Evolutionary conservation across 2,797 vertebrate species (phyloP), one percentile per base, ranked within the genome.

Genomic region (Otolemur crassicaudatus): DNA sequence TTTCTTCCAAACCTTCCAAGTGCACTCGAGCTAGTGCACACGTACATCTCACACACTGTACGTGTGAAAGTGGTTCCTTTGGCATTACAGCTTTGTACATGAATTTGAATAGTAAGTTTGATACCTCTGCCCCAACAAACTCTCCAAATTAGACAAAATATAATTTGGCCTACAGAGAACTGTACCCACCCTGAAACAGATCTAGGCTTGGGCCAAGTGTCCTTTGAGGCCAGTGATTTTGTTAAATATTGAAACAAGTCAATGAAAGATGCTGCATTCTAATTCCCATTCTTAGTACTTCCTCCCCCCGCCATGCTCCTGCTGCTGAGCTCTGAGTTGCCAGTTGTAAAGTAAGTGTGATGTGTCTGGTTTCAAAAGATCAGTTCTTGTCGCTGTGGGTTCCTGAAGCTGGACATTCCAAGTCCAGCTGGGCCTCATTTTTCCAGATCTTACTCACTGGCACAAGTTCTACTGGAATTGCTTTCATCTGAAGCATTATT

Each of bases 31-130:
- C 9, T 80, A 40, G 89, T 43, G 40, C 90, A 22, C 85, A 70
- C 93, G 13, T 86, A 88, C 65, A 22, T 61, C 56, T 56, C 20
- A 76, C 23, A 86, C 13, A 58, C 75, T 86, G 77, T 11, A 70
- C 37, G 49, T 46, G 25, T 19, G 7, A 76, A 96, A 96, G 22
- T 81, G 34, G 13, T 75, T 88, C 65, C 69, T 91, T 85, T 29
- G 13, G 61, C 61, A 65, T 31, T 65, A 49, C 13, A 49, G 49
- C 14, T 65, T 31, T 31, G 87, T 9, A 77, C 1, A 63, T 79
- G 43, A 73, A 87, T 75, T 61, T 90, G 19, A 93, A 72, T 69
- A 34, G 17, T 58, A 89, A 75, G n/a, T 89, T 81, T 80, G n/a
- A 76, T 60, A 77, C 4, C 34, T 70, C 20, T 91, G 16, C 46